Base-by-base conservation (phyloP, 2,888 invertebrate genomes). In the Vesta saturnalis region DNA sequence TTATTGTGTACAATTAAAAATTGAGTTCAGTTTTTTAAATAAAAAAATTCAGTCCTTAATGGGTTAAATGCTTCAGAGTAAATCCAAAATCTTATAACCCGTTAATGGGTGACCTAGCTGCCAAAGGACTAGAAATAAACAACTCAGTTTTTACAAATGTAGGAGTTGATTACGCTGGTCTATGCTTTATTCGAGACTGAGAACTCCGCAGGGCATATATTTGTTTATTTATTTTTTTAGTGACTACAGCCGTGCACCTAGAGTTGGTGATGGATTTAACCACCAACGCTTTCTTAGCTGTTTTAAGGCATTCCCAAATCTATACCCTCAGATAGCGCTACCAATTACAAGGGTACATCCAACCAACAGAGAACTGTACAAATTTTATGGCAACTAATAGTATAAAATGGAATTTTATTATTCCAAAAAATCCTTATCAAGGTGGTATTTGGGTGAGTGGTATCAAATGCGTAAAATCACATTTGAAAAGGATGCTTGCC, bases 21-120 rank as follows among this genome's bases (percentile, higher is more conserved):
- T n/a, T n/a, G n/a, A n/a, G n/a, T n/a, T n/a, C n/a, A n/a, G n/a
- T n/a, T n/a, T n/a, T n/a, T n/a, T n/a, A n/a, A n/a, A n/a, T n/a
- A n/a, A n/a, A n/a, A n/a, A n/a, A n/a, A n/a, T n/a, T n/a, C n/a
- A n/a, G n/a, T n/a, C n/a, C n/a, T n/a, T n/a, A n/a, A n/a, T n/a
- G n/a, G n/a, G n/a, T n/a, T n/a, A n/a, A n/a, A n/a, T n/a, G n/a
- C n/a, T n/a, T n/a, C n/a, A n/a, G n/a, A n/a, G n/a, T n/a, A n/a
- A n/a, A n/a, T n/a, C n/a, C n/a, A n/a, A n/a, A n/a, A n/a, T n/a
- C n/a, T n/a, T n/a, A n/a, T n/a, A n/a, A n/a, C n/a, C n/a, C n/a
- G n/a, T n/a, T 57, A 35, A 64, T 67, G 64, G 67, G 57, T 18
- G 43, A 67, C 43, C 18, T 67, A 18, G 60, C 67, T n/a, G 10